phyloP scores from a whole-genome alignment of 2,888 invertebrate genomes.

The Omphaloscelis lunosa region DNA sequence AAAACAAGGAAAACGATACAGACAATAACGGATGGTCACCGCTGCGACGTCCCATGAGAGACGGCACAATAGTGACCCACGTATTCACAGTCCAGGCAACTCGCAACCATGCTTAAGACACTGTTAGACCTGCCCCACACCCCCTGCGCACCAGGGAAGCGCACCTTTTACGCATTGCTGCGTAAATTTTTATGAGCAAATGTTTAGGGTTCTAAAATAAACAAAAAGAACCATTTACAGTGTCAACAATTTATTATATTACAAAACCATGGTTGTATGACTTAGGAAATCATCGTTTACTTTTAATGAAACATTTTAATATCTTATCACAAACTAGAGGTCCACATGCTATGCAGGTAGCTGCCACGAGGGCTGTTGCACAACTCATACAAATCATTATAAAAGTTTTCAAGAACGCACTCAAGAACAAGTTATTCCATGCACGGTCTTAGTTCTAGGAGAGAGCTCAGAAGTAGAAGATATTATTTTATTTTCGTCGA shows the following conservation, averaged over 20 bases:
- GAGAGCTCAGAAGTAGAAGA: slow-evolving; percentile 7
- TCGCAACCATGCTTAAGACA: no score
- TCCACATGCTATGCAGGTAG: slow-evolving; percentile 71
- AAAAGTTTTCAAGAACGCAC: slow-evolving; percentile 12
- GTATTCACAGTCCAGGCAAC: no score
- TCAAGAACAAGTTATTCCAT: slow-evolving; percentile 31
- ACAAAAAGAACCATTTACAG: slow-evolving; percentile 27
- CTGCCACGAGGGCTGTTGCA: slow-evolving; percentile 72
- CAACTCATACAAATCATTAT: slow-evolving; percentile 78
- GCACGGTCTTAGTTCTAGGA: slow-evolving; percentile 22
- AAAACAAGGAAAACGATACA: no score
- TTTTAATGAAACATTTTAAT: slow-evolving; percentile 69
- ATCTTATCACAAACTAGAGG: slow-evolving; percentile 74
- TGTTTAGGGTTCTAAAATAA: neutral
- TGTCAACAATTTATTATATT: slow-evolving; percentile 61
- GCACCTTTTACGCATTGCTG: no score
- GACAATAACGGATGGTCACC: no score
- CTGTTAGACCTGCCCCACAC: no score
- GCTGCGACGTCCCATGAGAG: no score
- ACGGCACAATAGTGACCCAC: no score
- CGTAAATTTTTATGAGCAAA: no score
- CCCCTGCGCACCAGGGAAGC: no score
- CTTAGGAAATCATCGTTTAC: slow-evolving; percentile 58
- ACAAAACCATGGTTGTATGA: slow-evolving; percentile 24
- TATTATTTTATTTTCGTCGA: neutral